Evolutionary conservation across 2,888 invertebrate genomes (phyloP), one percentile per base, ranked within the genome.

Genomic region (Lochmaea crataegi): DNA sequence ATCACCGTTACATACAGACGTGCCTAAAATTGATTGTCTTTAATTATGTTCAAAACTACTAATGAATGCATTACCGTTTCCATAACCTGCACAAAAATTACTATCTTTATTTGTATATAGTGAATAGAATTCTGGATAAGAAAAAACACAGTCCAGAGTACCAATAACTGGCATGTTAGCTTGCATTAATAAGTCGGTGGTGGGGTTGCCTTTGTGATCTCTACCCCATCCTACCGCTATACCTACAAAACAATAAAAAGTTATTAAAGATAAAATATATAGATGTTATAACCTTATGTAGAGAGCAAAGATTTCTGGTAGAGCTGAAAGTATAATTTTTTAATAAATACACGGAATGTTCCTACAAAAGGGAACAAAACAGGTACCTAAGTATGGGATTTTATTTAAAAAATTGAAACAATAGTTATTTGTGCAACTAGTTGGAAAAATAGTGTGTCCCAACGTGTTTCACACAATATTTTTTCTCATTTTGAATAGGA

Each of bases 91-190:
- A 76, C 88, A 88, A 73, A 84, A 91, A 0, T 90, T 90, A 77
- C 87, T 89, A 0, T 89, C 88, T 42, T 57, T n/a, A 0, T 89
- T 89, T 0, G 90, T 90, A 82, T 90, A 91, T 53, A 88, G 85
- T 0, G 88, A 88, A 83, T 90, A 91, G 85, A 91, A 91, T 68
- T 90, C 89, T 78, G 88, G 88, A 83, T 90, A 89, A 0, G 91
- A 90, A 71, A 89, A 86, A 78, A 91, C 87, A 82, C 91, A 91
- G 2, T 89, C 89, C 79, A 88, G 87, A 64, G 89, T 88, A 77
- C 89, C 88, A 0, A 91, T 90, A 6, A 91, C 87, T 0, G 91
- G 91, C 90, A 92, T 90, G 76, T 89, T 87, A 0, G 90, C 89
- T 72, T 89, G 85, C 73, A 88, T 89, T 60, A 91, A 83, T 68